Evolutionary conservation across 1,140 invertebrate genomes (phyloP).

Genomic region (Euwallacea fornicatus): DNA sequence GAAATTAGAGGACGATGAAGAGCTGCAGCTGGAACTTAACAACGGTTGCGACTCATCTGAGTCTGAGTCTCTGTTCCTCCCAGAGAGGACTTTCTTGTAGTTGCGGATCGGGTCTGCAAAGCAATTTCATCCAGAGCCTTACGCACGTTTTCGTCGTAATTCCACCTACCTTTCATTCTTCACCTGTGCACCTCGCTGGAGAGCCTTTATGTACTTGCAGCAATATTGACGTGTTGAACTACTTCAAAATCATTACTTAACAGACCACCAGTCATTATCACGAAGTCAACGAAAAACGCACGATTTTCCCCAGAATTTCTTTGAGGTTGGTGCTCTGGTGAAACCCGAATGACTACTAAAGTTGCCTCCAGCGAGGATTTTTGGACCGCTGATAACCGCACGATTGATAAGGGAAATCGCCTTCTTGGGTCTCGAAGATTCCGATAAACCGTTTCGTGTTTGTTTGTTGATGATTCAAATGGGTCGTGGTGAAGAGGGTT

Average conservation of each 20-base stretch:
- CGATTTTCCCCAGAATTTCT: too few species aligned
- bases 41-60: slow-evolving; percentile 46
- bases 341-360: background rate
- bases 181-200: background rate
- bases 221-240: background rate
- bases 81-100: slow-evolving; percentile 43
- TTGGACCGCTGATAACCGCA: background rate
- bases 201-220: background rate
- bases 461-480: background rate
- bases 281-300: background rate
- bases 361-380: background rate
- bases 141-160: background rate
- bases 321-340: too few species aligned
- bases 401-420: background rate
- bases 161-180: slow-evolving; percentile 2
- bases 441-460: background rate
- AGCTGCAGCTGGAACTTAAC: slow-evolving; percentile 42
- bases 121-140: background rate
- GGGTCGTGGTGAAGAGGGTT: background rate
- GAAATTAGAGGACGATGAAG: slow-evolving; percentile 37
- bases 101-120: slow-evolving; percentile 46
- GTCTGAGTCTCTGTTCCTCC: slow-evolving; percentile 41
- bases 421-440: background rate
- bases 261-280: background rate
- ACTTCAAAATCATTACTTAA: background rate